These are phyloP conservation scores for Callimorpha dominula DNA, from an alignment of 2,888 invertebrate species.

Conservation along the genomic window DNA sequence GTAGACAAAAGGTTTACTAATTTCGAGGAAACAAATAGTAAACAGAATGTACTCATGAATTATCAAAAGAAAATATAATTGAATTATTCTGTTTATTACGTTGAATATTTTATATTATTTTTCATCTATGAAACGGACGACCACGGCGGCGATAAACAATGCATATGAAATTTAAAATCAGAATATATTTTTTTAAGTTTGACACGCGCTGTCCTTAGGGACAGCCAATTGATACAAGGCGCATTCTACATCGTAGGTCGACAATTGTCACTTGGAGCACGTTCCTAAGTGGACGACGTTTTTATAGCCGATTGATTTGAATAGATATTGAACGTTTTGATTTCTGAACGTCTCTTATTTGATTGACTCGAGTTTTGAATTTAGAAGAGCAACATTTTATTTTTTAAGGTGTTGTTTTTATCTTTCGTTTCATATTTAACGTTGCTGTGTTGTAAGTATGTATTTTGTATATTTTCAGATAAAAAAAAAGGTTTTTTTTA, in stretches of 20 bases:
- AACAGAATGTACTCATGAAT: neutral
- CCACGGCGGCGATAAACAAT: no score
- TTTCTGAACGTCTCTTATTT: slow-evolving; percentile 25
- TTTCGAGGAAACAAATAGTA: neutral
- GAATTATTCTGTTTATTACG: neutral
- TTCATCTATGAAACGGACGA: neutral
- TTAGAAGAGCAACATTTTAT: slow-evolving; percentile 11
- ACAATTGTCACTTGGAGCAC: slow-evolving; percentile 60
- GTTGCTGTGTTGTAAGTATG: neutral
- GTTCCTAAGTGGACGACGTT: slow-evolving; percentile 38
- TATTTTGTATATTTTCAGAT: neutral
- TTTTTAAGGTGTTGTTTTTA: neutral
- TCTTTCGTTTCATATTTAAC: no score
- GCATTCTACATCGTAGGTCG: slow-evolving; percentile 59
- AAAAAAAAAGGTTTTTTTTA: neutral
- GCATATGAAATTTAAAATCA: no score
- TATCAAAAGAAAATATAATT: neutral
- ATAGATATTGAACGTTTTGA: slow-evolving; percentile 38
- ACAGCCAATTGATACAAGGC: slow-evolving; percentile 65
- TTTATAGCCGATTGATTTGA: slow-evolving; percentile 48
- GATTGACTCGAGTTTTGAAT: slow-evolving; percentile 36
- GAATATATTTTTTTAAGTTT: slow-evolving; percentile 29
- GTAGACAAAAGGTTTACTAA: neutral
- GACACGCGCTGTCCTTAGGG: slow-evolving; percentile 32
- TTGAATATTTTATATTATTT: neutral